Evolutionary conservation across 1,140 invertebrate species (phyloP).

Genomic region (Apis dorsata): DNA sequence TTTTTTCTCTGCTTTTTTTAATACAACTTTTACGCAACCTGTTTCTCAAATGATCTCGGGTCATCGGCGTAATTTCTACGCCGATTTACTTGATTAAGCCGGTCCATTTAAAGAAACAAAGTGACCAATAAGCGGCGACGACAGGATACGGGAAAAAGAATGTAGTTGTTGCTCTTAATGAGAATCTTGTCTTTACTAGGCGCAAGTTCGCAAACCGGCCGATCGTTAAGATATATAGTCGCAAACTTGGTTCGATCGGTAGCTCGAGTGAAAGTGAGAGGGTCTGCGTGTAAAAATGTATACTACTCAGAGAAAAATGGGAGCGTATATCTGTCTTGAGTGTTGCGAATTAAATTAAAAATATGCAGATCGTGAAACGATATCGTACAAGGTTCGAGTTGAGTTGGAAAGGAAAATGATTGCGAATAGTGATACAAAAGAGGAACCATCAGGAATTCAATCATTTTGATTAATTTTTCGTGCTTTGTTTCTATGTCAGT

Average conservation of each 20-base stretch:
- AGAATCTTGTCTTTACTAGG: constrained; percentile 39
- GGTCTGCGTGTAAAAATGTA: constrained; percentile 63
- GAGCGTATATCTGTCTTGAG: constrained; percentile 54
- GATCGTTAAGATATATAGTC: constrained; percentile 22
- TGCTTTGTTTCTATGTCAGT: constrained; percentile 19
- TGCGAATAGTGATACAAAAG: background rate
- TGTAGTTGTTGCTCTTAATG: constrained; percentile 39
- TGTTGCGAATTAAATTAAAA: constrained; percentile 27
- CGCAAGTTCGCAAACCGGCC: background rate
- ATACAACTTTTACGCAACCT: constrained; percentile 23
- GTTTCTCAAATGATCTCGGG: background rate
- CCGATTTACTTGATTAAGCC: constrained; percentile 17
- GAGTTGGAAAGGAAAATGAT: constrained; percentile 9
- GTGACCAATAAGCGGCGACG: background rate
- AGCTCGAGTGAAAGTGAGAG: constrained; percentile 74
- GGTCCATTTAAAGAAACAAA: constrained; percentile 38
- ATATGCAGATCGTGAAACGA: constrained; percentile 46
- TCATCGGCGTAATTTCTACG: constrained; percentile 16
- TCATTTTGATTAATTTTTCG: constrained; percentile 4
- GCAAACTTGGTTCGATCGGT: constrained; percentile 46
- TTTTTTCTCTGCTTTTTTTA: background rate
- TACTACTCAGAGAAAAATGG: constrained; percentile 33
- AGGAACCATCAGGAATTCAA: constrained; percentile 21
- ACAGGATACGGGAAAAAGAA: background rate
- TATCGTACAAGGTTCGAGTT: constrained; percentile 37